Conservation (phyloP, 2,113 vertebrate genomes). For the Rhagologus leucostigma region DNA sequence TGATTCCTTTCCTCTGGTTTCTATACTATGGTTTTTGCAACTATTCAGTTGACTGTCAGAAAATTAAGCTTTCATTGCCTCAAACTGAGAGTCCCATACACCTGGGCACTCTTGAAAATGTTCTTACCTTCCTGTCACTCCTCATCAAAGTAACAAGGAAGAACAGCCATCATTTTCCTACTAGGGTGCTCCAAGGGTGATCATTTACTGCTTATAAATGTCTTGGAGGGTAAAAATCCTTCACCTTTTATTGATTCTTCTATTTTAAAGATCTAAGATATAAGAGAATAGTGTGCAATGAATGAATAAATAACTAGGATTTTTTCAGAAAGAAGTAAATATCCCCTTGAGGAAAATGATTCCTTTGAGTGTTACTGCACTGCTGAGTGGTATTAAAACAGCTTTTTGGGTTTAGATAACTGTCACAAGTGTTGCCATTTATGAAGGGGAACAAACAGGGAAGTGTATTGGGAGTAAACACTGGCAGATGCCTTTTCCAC, state of each 20-base stretch:
- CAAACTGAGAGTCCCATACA: not conserved
- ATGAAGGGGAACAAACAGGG: not conserved
- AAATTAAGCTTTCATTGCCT: not conserved
- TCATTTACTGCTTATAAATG: not conserved
- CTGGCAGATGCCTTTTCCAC: not conserved
- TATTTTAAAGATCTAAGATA: not conserved
- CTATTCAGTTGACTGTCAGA: not conserved
- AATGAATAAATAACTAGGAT: not conserved
- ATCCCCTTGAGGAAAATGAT: not conserved
- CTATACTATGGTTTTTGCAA: not conserved
- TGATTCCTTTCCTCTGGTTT: not conserved
- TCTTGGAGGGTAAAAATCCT: not conserved
- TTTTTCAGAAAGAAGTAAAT: not conserved
- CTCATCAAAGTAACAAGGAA: not conserved
- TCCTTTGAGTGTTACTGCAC: not conserved
- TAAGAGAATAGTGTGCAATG: not conserved
- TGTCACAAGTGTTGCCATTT: not conserved
- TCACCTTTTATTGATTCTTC: not conserved
- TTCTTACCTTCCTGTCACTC: not conserved
- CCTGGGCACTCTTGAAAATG: not conserved
- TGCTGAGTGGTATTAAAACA: not conserved
- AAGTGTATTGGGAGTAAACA: not conserved
- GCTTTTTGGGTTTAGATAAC: not conserved
- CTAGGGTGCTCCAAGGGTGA: not conserved
- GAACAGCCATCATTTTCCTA: not conserved